These are phyloP conservation scores for Urosaurus nigricauda DNA, from an alignment of 2,797 vertebrate species.

Conservation along the genomic window DNA sequence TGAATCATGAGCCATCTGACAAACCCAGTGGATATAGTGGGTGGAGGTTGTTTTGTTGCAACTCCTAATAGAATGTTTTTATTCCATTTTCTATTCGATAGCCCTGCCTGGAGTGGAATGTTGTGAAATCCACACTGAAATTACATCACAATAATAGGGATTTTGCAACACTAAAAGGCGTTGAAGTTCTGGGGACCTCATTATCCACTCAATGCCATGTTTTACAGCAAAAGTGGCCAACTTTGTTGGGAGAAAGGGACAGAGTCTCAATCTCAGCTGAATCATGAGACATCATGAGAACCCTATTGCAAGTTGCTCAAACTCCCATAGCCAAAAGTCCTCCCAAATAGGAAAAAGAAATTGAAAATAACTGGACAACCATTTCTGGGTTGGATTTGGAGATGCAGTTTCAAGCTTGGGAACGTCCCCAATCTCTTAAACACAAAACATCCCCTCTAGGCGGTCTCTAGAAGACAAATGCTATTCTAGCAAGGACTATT, in stretches of 20 bases:
- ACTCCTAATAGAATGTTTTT: background rate
- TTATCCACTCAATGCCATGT: background rate
- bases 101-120: background rate
- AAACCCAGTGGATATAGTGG: background rate
- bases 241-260: too few relatives aligned
- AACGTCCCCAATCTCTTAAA: too few relatives aligned
- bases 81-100: background rate
- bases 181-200: background rate
- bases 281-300: too few relatives aligned
- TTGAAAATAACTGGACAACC: background rate
- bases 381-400: background rate
- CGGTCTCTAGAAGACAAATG: too few relatives aligned
- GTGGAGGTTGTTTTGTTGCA: background rate
- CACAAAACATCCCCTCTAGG: too few relatives aligned
- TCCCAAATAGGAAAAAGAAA: background rate
- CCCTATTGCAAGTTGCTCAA: too few relatives aligned
- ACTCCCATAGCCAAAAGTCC: too few relatives aligned
- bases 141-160: background rate
- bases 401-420: too few relatives aligned
- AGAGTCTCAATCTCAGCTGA: too few relatives aligned
- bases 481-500: too few relatives aligned
- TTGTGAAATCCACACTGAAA: background rate
- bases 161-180: background rate
- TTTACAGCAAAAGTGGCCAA: too few relatives aligned
- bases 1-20: background rate